Conservation (phyloP, 2,888 invertebrate genomes). For the Rhagonycha lutea region DNA sequence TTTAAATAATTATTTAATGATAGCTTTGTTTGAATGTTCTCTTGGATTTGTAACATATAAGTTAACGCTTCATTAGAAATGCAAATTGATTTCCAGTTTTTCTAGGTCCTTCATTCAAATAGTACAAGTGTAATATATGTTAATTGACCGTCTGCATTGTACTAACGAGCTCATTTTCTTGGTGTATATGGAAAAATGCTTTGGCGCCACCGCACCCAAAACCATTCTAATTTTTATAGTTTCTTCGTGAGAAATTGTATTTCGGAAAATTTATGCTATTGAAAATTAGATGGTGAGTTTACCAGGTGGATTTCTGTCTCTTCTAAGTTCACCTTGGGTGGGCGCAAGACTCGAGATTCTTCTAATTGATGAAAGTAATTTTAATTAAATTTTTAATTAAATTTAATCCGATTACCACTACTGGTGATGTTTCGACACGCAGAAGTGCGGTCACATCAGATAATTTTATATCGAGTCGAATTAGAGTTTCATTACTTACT, state of each 20-base stretch:
- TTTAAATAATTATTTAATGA: constrained; percentile 1
- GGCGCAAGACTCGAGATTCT: not conserved
- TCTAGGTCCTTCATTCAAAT: constrained; percentile 12
- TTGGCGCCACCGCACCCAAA: constrained; percentile 24
- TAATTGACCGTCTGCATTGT: constrained; percentile 37
- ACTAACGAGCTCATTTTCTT: constrained; percentile 37
- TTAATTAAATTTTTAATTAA: not conserved
- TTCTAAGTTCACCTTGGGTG: not conserved
- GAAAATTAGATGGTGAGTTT: not conserved
- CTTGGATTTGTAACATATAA: constrained; percentile 1
- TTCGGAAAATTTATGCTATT: not conserved
- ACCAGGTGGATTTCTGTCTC: not conserved
- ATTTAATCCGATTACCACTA: not conserved
- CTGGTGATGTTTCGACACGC: not conserved
- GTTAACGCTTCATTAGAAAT: constrained; percentile 22
- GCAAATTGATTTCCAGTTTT: constrained; percentile 15
- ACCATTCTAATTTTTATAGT: constrained; percentile 18
- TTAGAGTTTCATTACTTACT: not conserved
- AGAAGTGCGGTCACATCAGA: not conserved
- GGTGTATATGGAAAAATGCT: constrained; percentile 19
- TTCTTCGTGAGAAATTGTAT: not conserved
- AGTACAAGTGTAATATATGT: constrained; percentile 33
- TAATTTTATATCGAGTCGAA: not conserved
- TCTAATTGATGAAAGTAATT: not conserved
- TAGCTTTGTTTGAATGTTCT: constrained; percentile 6